phyloP scores from a whole-genome alignment of 2,113 vertebrate genomes.

The Gulo gulo region DNA sequence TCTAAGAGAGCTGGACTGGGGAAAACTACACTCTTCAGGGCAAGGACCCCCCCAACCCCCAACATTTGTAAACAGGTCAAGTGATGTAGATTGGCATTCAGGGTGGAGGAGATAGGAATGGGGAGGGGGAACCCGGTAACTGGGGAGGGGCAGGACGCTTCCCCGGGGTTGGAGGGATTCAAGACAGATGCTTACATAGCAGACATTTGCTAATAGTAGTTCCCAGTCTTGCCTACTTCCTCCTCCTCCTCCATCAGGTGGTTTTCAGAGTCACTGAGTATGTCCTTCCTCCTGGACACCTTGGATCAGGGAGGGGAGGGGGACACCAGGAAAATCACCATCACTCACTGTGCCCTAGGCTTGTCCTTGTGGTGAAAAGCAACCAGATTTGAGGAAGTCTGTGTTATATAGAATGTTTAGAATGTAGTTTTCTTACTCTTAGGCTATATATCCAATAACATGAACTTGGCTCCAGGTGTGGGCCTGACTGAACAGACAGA shows the following conservation, averaged over 20 bases:
- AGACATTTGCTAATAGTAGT: neutral
- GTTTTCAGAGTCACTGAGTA: neutral
- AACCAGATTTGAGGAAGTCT: conserved; percentile 2
- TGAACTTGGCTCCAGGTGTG: neutral
- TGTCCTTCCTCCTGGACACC: neutral
- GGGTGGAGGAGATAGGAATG: neutral
- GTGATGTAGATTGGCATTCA: neutral
- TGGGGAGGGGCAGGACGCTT: neutral
- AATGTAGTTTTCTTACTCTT: neutral
- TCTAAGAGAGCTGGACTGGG: neutral
- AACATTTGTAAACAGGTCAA: neutral
- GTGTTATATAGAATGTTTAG: neutral
- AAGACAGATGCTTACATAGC: neutral
- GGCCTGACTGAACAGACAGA: neutral
- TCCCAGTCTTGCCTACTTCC: neutral
- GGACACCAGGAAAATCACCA: neutral
- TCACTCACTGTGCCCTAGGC: neutral
- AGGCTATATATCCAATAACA: neutral
- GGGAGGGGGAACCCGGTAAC: neutral
- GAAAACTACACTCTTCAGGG: neutral
- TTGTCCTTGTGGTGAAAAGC: neutral
- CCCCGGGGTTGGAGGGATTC: neutral
- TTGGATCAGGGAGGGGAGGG: neutral
- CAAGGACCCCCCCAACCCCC: neutral
- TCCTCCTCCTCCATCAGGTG: neutral